These are phyloP conservation scores for Gryllus longicercus DNA, from an alignment of 2,888 invertebrate species.

Conservation along the genomic window DNA sequence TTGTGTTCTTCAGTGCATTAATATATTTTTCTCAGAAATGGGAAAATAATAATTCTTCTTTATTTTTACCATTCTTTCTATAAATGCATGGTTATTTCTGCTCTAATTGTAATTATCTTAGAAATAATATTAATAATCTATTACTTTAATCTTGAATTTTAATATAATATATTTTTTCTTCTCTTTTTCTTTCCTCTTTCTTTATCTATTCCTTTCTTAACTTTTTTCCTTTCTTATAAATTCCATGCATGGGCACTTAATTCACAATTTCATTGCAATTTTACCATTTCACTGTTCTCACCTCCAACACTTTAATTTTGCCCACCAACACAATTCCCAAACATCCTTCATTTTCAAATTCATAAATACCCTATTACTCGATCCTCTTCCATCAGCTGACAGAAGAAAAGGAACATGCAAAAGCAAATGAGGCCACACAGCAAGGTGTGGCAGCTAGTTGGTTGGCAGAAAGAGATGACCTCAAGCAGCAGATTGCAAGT, in stretches of 20 bases:
- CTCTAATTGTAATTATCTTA: too few relatives aligned
- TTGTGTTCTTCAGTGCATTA: too few relatives aligned
- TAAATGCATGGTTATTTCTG: slow-evolving; percentile 7
- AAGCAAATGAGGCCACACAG: slow-evolving; percentile 41
- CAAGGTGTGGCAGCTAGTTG: slow-evolving; percentile 42
- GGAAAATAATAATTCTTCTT: too few relatives aligned
- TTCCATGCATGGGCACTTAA: neutral
- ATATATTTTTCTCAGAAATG: too few relatives aligned
- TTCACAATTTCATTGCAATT: too few relatives aligned
- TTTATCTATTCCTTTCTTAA: slow-evolving; percentile 25
- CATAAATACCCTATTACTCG: neutral
- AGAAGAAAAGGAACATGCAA: slow-evolving; percentile 40
- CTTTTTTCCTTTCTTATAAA: slow-evolving; percentile 18
- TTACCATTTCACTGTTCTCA: too few relatives aligned
- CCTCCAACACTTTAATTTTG: too few relatives aligned
- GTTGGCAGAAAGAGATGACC: slow-evolving; percentile 51
- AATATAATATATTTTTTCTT: slow-evolving; percentile 18
- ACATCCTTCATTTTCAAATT: too few relatives aligned
- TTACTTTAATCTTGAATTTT: slow-evolving; percentile 26
- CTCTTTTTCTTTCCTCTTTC: slow-evolving; percentile 23
- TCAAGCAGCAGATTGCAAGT: slow-evolving; percentile 53
- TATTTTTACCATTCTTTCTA: too few relatives aligned
- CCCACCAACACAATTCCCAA: too few relatives aligned
- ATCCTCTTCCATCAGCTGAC: slow-evolving; percentile 39
- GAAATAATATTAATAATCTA: slow-evolving; percentile 3